These are phyloP conservation scores for Drosophila obscura DNA, from an alignment of 1,140 invertebrate species.

Conservation along the genomic window DNA sequence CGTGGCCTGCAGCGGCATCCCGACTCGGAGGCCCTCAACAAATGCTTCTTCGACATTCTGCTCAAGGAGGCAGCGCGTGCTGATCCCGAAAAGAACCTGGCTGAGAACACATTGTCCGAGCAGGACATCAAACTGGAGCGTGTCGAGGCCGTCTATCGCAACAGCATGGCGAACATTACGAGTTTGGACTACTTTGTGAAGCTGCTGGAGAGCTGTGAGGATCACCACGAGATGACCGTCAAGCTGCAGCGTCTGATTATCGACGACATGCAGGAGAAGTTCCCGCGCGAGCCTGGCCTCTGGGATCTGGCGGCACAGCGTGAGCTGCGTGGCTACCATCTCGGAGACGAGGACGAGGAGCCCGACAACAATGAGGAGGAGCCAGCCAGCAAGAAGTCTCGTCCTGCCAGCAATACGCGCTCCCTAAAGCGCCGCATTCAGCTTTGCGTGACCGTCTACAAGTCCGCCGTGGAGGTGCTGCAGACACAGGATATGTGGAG, in stretches of 20 bases:
- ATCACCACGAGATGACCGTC: constrained; percentile 57
- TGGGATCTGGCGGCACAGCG: constrained; percentile 77
- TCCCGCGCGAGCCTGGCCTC: constrained; percentile 57
- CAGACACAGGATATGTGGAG: constrained; percentile 61
- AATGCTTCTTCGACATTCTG: constrained; percentile 73
- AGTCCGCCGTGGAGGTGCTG: constrained; percentile 65
- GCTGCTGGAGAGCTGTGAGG: constrained; percentile 63
- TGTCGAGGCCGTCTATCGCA: constrained; percentile 66
- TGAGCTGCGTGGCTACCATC: constrained; percentile 65
- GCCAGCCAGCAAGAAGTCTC: constrained; percentile 43
- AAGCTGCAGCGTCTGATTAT: constrained; percentile 66
- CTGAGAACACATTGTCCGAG: constrained; percentile 60
- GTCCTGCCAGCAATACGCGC: constrained; percentile 15
- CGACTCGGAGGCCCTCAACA: constrained; percentile 53
- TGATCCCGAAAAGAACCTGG: constrained; percentile 38
- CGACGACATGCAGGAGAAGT: constrained; percentile 69
- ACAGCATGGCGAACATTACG: constrained; percentile 65
- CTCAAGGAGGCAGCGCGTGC: constrained; percentile 60
- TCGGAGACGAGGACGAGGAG: constrained; percentile 56
- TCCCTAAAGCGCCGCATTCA: constrained; percentile 65
- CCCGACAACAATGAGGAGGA: constrained; percentile 22
- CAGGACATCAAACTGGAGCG: constrained; percentile 68
- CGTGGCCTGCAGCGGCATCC: constrained; percentile 75
- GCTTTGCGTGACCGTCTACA: constrained; percentile 66
- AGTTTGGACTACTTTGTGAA: constrained; percentile 67